Evolutionary conservation across 1,140 invertebrate genomes (phyloP).

Genomic region (Diuraphis noxia): DNA sequence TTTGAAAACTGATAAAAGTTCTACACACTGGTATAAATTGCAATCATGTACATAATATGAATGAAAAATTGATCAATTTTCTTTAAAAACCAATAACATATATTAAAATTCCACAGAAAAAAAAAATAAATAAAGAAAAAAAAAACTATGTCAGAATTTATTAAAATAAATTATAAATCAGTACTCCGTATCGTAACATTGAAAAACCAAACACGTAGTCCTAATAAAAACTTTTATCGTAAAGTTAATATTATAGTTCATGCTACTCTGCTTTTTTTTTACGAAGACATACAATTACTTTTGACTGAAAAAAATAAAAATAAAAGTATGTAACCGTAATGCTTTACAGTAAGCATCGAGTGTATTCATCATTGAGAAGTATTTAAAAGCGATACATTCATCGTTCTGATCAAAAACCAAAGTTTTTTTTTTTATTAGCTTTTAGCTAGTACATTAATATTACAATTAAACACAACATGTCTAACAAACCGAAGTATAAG

Average conservation of each 20-base stretch:
- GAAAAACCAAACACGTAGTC: background rate
- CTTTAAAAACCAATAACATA: background rate
- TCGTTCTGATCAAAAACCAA: no score
- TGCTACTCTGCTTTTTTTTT: background rate
- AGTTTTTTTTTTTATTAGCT: no score
- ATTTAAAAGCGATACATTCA: no score
- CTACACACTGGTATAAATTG: background rate
- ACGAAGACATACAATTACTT: background rate
- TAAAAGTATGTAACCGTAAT: no score
- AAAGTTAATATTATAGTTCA: background rate
- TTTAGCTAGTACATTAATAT: no score
- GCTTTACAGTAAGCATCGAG: no score
- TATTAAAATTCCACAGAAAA: background rate
- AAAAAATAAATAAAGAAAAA: background rate
- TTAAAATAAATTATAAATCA: conserved; percentile 32
- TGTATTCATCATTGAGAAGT: no score
- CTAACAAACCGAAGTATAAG: no score
- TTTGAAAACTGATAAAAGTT: background rate
- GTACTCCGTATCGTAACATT: background rate
- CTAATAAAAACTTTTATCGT: conserved; percentile 6
- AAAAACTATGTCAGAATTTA: background rate
- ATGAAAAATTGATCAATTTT: background rate
- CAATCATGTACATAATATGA: background rate
- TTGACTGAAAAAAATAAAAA: background rate
- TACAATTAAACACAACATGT: no score